phyloP scores from a whole-genome alignment of 1,140 invertebrate species.

The Drosophila sechellia region DNA sequence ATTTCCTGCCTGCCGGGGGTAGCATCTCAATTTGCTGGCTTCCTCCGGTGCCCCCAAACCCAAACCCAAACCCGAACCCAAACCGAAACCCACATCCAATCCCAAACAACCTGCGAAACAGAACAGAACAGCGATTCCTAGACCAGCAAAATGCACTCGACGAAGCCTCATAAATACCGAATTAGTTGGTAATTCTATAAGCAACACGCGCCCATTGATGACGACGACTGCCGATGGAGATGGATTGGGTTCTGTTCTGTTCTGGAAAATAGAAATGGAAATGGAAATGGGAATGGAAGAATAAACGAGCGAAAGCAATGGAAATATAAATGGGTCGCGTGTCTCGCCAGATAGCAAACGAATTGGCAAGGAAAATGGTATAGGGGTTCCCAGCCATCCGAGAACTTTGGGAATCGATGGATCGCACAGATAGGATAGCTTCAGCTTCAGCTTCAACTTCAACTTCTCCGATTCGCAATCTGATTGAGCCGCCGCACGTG shows the following conservation, averaged over 20 bases:
- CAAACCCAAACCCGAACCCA: not conserved
- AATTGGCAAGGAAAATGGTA: not conserved
- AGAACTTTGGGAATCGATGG: slow-evolving; percentile 48
- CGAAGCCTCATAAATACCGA: slow-evolving; percentile 84
- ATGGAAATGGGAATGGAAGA: not conserved
- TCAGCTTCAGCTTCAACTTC: not conserved
- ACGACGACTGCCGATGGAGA: slow-evolving; percentile 37
- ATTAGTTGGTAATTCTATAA: slow-evolving; percentile 85
- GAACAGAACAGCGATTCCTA: slow-evolving; percentile 27
- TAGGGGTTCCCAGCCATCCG: slow-evolving; percentile 15
- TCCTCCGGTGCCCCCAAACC: slow-evolving; percentile 33
- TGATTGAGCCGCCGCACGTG: slow-evolving; percentile 40
- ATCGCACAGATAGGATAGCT: slow-evolving; percentile 25
- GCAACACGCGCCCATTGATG: slow-evolving; percentile 84
- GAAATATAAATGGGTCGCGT: slow-evolving; percentile 36
- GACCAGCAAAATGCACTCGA: slow-evolving; percentile 75
- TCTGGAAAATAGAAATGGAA: slow-evolving; percentile 15
- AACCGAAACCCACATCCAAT: not conserved
- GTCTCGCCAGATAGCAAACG: slow-evolving; percentile 45
- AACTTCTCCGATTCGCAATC: slow-evolving; percentile 28
- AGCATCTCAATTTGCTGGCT: slow-evolving; percentile 81
- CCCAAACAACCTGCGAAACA: slow-evolving; percentile 6
- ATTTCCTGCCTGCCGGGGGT: slow-evolving; percentile 47
- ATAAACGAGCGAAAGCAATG: slow-evolving; percentile 1
- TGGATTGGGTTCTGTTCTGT: slow-evolving; percentile 24